Percentiles rank a stretch among this genome's conserved stretches.
These are phyloP conservation scores for Ecliptopera silaceata DNA, from an alignment of 2,888 invertebrate genomes.

Conservation along the genomic window DNA sequence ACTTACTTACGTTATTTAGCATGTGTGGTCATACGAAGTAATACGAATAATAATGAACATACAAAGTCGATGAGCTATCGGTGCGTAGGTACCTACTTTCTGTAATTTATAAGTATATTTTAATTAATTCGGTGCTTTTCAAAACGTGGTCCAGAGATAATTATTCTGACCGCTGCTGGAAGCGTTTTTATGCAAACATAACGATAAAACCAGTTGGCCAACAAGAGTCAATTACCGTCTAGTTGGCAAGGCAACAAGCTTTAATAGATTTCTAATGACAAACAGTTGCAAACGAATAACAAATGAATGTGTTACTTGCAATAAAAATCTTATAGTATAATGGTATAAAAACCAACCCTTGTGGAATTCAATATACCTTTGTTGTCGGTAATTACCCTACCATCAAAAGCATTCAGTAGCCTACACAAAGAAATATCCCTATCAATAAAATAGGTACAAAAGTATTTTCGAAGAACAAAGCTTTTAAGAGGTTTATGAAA, in stretches of 20 bases:
- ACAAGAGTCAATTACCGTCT: slow-evolving; percentile 5
- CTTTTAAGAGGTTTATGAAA: not conserved
- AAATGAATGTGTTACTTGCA: not conserved
- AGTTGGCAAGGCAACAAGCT: slow-evolving; percentile 6
- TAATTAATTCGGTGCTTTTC: not conserved
- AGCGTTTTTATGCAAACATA: not conserved
- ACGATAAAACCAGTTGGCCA: slow-evolving; percentile 12
- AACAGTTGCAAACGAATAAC: not conserved
- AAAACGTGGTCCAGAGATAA: not conserved
- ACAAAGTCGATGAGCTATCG: not conserved
- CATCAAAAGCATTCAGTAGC: not conserved
- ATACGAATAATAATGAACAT: slow-evolving; percentile 1
- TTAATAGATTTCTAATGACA: slow-evolving; percentile 4
- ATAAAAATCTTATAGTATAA: not conserved
- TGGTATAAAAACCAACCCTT: not conserved
- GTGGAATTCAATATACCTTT: not conserved
- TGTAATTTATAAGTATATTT: not conserved
- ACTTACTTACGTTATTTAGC: not conserved
- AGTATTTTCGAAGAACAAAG: not conserved
- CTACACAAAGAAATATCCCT: not conserved
- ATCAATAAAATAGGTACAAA: not conserved
- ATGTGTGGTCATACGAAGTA: too few species aligned
- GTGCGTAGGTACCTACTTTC: not conserved
- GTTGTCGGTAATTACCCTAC: not conserved
- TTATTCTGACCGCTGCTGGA: not conserved